Base-by-base conservation (phyloP, 2,797 vertebrate species). In the Anguilla anguilla region DNA sequence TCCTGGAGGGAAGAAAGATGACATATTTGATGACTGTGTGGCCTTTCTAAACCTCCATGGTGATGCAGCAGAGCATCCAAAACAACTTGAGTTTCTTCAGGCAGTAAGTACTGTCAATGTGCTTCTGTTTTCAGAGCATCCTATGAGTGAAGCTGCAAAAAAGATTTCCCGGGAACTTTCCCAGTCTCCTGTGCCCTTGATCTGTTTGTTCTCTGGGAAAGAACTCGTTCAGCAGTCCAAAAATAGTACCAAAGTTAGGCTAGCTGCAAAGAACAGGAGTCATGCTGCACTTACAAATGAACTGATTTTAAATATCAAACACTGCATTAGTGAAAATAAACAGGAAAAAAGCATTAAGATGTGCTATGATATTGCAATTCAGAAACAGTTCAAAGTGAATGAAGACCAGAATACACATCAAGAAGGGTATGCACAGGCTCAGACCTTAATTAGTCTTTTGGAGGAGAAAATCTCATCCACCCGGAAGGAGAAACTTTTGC, bases 21-120 rank as follows among this genome's bases (percentile, higher is more conserved):
- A 93, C 57, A 88, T 82, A 19, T 94, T 93, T 88, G 85, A 88
- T 64, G 13, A 87, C 87, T 94, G 93, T 1, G 86, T 94, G 51
- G 90, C 92, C 86, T 95, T 95, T 19, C 87, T 87, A 19, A 95
- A 94, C 89, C 94, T 95, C n/a, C 93, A 89, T 51, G 94, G 94
- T 87, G 90, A 95, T 89, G 92, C 95, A 93, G 90, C 92, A 90
- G 22, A 95, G 43, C 67, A 93, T 51, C 19, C 89, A 13, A 25
- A 74, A 39, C 94, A 95, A 85, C 90, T 93, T 2, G 2, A 13
- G 19, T 94, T 95, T 77, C 49, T 95, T n/a, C 59, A 90, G 43
- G 85, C 90, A 28, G 67, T 94, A 15, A 91, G 93, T 59, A 92
- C 94, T 17, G 25, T 94, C 84, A 94, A 89, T 0, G 91, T 95